Evolutionary conservation across 2,888 invertebrate genomes (phyloP).

Genomic region (Ferrisia virgata): DNA sequence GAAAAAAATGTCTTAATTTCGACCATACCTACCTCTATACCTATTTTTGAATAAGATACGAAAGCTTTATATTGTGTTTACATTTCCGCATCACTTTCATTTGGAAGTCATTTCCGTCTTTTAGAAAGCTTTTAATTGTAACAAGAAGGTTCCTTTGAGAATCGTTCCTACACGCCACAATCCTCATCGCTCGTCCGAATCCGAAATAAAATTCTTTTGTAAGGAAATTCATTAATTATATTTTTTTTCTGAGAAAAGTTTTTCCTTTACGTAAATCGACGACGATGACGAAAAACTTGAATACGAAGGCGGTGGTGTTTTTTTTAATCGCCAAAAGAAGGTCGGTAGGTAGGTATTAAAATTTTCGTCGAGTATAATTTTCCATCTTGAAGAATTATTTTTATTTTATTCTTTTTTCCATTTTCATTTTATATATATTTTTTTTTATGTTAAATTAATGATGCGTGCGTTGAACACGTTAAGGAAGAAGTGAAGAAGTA

Average conservation of each 20-base stretch:
- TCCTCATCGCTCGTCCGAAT: neutral
- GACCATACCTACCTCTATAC: no score
- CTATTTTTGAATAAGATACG: neutral
- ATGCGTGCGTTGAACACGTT: neutral
- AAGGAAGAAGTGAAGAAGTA: neutral
- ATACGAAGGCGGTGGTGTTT: neutral
- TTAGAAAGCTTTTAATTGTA: neutral
- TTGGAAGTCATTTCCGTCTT: constrained; percentile 10
- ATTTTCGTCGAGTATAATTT: neutral
- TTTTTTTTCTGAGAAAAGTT: neutral
- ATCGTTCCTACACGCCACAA: neutral
- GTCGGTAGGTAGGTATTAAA: neutral
- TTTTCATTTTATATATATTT: neutral
- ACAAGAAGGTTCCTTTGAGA: neutral
- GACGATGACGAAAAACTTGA: neutral
- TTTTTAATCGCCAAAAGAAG: neutral
- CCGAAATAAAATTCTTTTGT: constrained; percentile 23
- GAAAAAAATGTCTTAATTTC: neutral
- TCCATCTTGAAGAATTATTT: neutral
- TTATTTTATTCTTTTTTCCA: neutral
- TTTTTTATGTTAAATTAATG: neutral
- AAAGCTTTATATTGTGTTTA: constrained; percentile 8
- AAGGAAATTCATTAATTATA: constrained; percentile 1
- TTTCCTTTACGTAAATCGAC: neutral
- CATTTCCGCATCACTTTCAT: neutral